Percentiles rank a stretch among this genome's conserved stretches.
Evolutionary conservation across 1,140 invertebrate genomes (phyloP).

Genomic region (Papilio polyxenes): DNA sequence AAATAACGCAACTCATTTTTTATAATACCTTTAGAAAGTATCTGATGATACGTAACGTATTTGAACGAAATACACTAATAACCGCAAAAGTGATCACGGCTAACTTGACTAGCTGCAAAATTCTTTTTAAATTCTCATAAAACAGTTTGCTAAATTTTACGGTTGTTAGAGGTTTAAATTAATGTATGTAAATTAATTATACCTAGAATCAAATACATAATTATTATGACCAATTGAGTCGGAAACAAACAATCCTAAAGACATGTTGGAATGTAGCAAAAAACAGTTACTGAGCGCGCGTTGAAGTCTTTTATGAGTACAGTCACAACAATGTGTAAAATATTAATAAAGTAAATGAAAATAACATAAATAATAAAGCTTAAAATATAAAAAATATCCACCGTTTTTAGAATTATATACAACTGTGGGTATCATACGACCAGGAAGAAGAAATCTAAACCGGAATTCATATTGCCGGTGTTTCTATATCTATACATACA

Average conservation of each 20-base stretch:
- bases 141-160: no score
- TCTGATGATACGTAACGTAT: neutral
- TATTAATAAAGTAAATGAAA: neutral
- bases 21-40: neutral
- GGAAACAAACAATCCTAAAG: no score
- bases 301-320: neutral
- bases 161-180: no score
- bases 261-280: no score
- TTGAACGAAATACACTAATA: neutral
- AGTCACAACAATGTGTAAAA: neutral
- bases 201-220: no score
- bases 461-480: conserved; percentile 38
- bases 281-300: neutral
- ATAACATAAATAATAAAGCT: neutral
- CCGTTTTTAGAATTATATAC: neutral
- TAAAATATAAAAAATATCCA: neutral
- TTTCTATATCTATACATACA: conserved; percentile 29
- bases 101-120: neutral
- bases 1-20: neutral
- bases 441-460: conserved; percentile 34
- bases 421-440: conserved; percentile 5
- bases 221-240: no score
- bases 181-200: no score
- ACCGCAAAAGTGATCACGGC: neutral
- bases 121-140: no score